Base-by-base conservation (phyloP, 2,797 vertebrate species). In the Liasis olivaceus region DNA sequence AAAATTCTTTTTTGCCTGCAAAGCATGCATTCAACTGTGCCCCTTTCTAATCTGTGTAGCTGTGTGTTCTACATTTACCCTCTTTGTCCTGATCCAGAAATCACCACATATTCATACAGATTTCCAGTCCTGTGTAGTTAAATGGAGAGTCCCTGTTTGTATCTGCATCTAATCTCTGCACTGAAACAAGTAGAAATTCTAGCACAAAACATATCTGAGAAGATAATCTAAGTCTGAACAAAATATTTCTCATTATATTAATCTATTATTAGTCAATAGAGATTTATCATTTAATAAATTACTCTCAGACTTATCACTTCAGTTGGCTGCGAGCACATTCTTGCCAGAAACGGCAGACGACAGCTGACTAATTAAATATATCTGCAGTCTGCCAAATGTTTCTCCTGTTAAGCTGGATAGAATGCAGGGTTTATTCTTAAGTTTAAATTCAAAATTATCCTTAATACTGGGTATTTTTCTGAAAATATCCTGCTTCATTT, bases 371-470 rank as follows among this genome's bases (percentile, higher is more conserved):
- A 28, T 81, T 81, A 77, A 81, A 60, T 86, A 85, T 91, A 87
- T 14, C 86, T 93, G 2, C 64, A 85, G 36, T 87, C 24, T 93
- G 59, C 77, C 84, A 88, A 20, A 42, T 60, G 42, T 87, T 89
- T 84, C 0, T n/a, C 14, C 11, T 31, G 2, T 60, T 54, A 12
- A 47, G 47, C 62, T 87, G 26, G 60, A 62, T 12, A 20, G 0
- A 89, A 31, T 56, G 36, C 42, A 85, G 85, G 88, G 59, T 92
- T 0, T 17, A 69, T 77, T 95, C 95, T 31, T 81, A 92, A 77
- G 1, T 56, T 93, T 94, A 56, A 94, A 89, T 87, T 94, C 95
- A 14, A 72, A 94, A 88, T 86, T 86, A 86, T 51, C 36, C 95
- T 72, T 91, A 92, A 89, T 94, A 93, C 89, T 89, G 13, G 84